These are phyloP conservation scores for Caiman crocodilus DNA, from an alignment of 2,797 vertebrate species.

Conservation along the genomic window DNA sequence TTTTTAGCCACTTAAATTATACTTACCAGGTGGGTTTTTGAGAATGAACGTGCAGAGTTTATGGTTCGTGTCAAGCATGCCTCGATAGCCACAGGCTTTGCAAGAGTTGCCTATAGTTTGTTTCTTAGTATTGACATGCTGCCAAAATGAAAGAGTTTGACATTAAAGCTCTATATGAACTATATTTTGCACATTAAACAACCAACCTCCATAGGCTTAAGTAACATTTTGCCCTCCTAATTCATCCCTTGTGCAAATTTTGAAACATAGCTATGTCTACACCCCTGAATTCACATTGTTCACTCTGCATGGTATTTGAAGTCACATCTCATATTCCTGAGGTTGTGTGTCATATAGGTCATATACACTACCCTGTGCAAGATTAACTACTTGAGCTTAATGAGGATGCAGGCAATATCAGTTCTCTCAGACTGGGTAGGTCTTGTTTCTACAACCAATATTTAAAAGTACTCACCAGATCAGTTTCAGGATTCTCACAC, in stretches of 20 bases:
- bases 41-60: slow-evolving; percentile 99
- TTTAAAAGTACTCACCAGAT: slow-evolving; percentile 88
- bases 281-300: too few relatives aligned
- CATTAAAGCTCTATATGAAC: too few relatives aligned
- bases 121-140: slow-evolving; percentile 99
- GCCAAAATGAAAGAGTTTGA: slow-evolving; percentile 13
- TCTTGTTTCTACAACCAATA: rapidly evolving
- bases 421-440: rapidly evolving
- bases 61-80: slow-evolving; percentile 99
- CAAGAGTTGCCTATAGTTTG: slow-evolving; percentile 99
- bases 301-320: too few relatives aligned
- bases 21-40: slow-evolving; percentile 99
- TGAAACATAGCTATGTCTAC: too few relatives aligned
- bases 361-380: background rate
- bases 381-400: background rate
- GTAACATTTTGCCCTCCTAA: too few relatives aligned
- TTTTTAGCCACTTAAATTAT: background rate
- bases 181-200: too few relatives aligned
- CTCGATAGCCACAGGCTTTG: slow-evolving; percentile 98
- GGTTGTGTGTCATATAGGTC: too few relatives aligned
- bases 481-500: slow-evolving; percentile 99
- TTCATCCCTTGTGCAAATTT: too few relatives aligned
- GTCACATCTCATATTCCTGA: too few relatives aligned
- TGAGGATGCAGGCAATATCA: rapidly evolving
- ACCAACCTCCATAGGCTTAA: too few relatives aligned